Evolutionary conservation across 1,140 invertebrate genomes (phyloP).

Genomic region (Acromyrmex charruanus): DNA sequence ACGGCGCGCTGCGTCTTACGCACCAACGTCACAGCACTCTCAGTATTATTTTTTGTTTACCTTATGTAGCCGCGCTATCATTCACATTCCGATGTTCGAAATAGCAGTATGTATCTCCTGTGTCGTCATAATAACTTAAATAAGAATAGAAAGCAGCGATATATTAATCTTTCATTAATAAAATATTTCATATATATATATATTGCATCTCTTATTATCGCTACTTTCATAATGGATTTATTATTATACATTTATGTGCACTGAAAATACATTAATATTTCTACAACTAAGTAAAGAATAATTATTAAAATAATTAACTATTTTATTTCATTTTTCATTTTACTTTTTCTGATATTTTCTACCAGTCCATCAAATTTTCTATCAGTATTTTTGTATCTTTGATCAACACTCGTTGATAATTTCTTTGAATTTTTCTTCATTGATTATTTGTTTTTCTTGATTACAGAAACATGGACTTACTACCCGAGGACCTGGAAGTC

Average conservation of each 20-base stretch:
- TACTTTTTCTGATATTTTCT: neutral
- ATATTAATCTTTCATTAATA: too few relatives aligned
- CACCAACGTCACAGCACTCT: too few relatives aligned
- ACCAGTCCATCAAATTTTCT: neutral
- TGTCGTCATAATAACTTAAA: too few relatives aligned
- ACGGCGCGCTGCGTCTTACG: too few relatives aligned
- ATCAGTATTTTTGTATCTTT: neutral
- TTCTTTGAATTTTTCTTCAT: neutral
- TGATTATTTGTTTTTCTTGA: neutral
- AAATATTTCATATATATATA: too few relatives aligned
- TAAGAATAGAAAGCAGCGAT: too few relatives aligned
- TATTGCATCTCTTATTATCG: neutral
- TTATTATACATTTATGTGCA: neutral
- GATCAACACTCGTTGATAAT: neutral
- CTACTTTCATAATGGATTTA: neutral
- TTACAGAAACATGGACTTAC: neutral
- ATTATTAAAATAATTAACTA: neutral
- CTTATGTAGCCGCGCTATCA: too few relatives aligned
- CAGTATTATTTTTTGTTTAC: too few relatives aligned
- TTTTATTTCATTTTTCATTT: neutral
- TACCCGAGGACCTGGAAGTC: neutral
- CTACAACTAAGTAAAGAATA: neutral
- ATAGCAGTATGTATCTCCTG: too few relatives aligned
- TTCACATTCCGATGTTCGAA: too few relatives aligned
- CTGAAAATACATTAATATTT: neutral